These are phyloP conservation scores for Sandelia bainsii DNA, from an alignment of 2,797 vertebrate species.

Conservation along the genomic window DNA sequence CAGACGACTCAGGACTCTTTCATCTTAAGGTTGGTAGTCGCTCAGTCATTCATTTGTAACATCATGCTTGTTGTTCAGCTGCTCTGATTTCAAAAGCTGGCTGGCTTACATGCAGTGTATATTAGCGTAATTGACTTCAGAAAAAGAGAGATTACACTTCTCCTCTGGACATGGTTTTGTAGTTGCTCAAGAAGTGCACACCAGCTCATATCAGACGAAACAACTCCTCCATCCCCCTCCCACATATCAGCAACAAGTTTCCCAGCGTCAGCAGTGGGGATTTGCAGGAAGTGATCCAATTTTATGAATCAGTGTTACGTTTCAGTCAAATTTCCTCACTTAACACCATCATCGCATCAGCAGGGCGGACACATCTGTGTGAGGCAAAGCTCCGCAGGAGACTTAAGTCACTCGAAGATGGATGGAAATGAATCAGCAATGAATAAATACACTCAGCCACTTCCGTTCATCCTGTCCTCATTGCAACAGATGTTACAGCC, in stretches of 20 bases:
- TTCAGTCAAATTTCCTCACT: slow-evolving; percentile 57
- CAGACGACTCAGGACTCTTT: slow-evolving; percentile 65
- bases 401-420: slow-evolving; percentile 58
- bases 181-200: slow-evolving; percentile 63
- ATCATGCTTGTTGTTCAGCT: slow-evolving; percentile 12
- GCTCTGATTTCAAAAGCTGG: slow-evolving; percentile 5
- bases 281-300: slow-evolving; percentile 63
- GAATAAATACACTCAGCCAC: slow-evolving; percentile 71
- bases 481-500: slow-evolving; percentile 71
- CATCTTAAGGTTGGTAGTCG: slow-evolving; percentile 45
- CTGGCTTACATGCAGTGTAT: background rate
- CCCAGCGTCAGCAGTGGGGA: slow-evolving; percentile 56
- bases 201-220: slow-evolving; percentile 37
- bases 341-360: slow-evolving; percentile 56
- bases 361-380: slow-evolving; percentile 70
- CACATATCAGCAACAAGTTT: slow-evolving; percentile 12
- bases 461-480: slow-evolving; percentile 61
- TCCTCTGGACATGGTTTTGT: slow-evolving; percentile 8
- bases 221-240: slow-evolving; percentile 41
- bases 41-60: slow-evolving; percentile 37
- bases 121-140: background rate
- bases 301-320: slow-evolving; percentile 75
- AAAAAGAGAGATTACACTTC: slow-evolving; percentile 33
- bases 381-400: slow-evolving; percentile 55
- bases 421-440: slow-evolving; percentile 71